Percentiles rank a stretch among this genome's conserved stretches.
Evolutionary conservation across 2,797 vertebrate species (phyloP).

Genomic region (Borostomias antarcticus): DNA sequence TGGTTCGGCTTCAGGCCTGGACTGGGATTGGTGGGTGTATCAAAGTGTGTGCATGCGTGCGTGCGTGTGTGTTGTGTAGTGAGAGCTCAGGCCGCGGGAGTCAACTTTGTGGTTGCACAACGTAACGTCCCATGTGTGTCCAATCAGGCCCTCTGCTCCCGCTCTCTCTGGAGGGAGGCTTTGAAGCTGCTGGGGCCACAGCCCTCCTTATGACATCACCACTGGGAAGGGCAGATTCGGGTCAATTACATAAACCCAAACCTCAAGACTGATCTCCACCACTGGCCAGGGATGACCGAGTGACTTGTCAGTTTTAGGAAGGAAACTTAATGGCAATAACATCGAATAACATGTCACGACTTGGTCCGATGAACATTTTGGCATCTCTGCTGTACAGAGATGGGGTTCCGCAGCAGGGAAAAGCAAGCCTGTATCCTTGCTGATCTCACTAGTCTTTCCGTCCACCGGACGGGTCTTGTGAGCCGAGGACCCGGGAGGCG

Average conservation of each 20-base stretch:
- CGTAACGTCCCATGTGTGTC: constrained; percentile 19
- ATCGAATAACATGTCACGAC: neutral
- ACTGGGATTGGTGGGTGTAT: constrained; percentile 54
- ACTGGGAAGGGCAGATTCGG: neutral
- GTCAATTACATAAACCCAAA: neutral
- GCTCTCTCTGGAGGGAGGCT: constrained; percentile 25
- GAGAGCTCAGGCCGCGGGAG: constrained; percentile 34
- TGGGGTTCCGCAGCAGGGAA: too few relatives aligned
- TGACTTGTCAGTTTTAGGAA: neutral
- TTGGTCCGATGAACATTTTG: too few relatives aligned
- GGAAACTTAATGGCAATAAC: neutral
- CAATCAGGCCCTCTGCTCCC: constrained; percentile 27
- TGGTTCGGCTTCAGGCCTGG: constrained; percentile 46
- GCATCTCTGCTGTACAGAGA: too few relatives aligned
- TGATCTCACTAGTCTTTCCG: too few relatives aligned
- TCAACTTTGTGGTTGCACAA: constrained; percentile 40
- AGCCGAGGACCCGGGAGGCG: too few relatives aligned
- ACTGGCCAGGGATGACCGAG: neutral
- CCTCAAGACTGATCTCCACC: neutral
- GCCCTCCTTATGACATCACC: neutral
- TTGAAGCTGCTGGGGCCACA: neutral
- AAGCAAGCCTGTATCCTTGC: too few relatives aligned
- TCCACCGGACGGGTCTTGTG: too few relatives aligned
- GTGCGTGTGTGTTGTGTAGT: constrained; percentile 50
- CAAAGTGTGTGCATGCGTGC: constrained; percentile 61